A percentile compares a stretch with the other conserved stretches of the same genome.
phyloP scores from a whole-genome alignment of 2,797 vertebrate species.

The Miichthys miiuy region DNA sequence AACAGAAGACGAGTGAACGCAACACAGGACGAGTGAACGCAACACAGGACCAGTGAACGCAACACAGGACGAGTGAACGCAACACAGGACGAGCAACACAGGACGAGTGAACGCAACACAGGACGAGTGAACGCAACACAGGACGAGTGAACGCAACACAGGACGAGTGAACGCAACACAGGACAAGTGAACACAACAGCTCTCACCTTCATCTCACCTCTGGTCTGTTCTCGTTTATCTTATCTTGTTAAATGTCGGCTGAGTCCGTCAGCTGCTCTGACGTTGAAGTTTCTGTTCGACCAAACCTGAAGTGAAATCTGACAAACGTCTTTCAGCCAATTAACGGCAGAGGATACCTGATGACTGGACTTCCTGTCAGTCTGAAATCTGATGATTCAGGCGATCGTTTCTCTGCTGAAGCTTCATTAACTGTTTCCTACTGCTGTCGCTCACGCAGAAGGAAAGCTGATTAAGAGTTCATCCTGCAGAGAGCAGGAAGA shows the following conservation, averaged over 20 bases:
- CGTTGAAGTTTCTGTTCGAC: neutral
- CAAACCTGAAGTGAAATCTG: neutral
- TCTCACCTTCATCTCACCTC: neutral
- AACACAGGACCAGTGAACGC: neutral
- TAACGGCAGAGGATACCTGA: neutral
- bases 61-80: no score
- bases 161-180: no score
- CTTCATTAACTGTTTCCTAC: neutral
- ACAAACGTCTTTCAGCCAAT: neutral
- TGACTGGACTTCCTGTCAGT: constrained; percentile 13
- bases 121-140: no score
- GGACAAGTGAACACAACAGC: no score
- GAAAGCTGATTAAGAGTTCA: neutral
- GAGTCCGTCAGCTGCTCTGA: neutral
- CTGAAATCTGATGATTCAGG: neutral
- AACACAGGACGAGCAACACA: no score
- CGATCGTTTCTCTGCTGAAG: neutral
- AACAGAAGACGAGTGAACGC: neutral
- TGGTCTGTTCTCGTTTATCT: neutral
- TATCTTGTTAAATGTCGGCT: no score
- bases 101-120: no score
- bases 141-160: no score
- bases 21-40: neutral
- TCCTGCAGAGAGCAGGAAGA: neutral
- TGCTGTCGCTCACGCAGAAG: neutral